Percentiles rank a stretch among this genome's conserved stretches.
Conservation (phyloP, 2,113 vertebrate genomes). For the Neogale vison region DNA sequence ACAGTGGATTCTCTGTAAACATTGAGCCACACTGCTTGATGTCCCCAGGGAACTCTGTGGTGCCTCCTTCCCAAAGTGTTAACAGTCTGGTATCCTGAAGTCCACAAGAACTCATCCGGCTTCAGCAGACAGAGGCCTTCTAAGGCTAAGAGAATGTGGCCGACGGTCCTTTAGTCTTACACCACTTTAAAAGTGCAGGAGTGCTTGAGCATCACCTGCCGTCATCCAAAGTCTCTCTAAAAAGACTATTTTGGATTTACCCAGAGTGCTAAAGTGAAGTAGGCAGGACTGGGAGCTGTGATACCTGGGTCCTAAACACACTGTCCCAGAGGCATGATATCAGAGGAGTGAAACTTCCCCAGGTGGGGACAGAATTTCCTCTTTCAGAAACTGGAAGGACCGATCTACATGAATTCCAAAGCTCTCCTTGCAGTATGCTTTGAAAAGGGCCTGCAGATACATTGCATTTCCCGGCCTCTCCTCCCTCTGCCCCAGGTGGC, state of each 20-base stretch:
- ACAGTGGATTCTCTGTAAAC: not conserved
- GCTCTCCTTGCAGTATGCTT: not conserved
- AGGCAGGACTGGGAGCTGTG: not conserved
- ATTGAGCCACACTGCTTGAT: not conserved
- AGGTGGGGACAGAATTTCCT: not conserved
- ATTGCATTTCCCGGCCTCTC: accelerated
- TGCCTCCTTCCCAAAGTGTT: not conserved
- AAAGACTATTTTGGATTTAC: not conserved
- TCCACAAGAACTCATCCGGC: not conserved
- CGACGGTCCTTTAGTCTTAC: not conserved
- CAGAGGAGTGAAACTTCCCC: not conserved
- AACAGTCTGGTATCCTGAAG: not conserved
- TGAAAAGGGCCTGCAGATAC: not conserved
- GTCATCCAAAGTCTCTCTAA: not conserved
- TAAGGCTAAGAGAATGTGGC: not conserved
- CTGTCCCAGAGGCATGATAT: not conserved
- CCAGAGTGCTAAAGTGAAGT: not conserved
- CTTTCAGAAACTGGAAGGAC: not conserved
- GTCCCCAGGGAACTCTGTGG: not conserved
- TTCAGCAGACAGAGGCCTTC: slow-evolving; percentile 14
- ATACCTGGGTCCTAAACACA: not conserved
- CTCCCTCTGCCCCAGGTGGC: accelerated
- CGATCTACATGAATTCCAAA: not conserved
- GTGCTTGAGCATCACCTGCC: not conserved
- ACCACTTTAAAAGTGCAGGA: not conserved